A percentile compares a stretch with the other conserved stretches of the same genome.
Conservation (phyloP, 2,797 vertebrate genomes). For the Balearica regulorum region DNA sequence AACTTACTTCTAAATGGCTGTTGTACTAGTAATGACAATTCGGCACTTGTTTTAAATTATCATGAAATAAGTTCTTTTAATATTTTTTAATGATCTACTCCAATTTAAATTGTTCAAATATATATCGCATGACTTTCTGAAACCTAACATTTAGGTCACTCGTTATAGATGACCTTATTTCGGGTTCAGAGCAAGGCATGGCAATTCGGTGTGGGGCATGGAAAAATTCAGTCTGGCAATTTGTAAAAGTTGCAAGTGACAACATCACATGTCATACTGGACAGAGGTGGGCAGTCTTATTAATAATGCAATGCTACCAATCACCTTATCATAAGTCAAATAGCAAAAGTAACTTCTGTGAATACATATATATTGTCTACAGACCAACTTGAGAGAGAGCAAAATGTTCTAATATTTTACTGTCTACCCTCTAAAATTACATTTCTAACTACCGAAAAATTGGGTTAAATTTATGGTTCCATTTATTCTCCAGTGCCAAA, state of each 20-base stretch:
- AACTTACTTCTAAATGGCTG: neutral
- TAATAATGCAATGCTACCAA: neutral
- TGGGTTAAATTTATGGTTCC: neutral
- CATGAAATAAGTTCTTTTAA: neutral
- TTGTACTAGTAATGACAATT: neutral
- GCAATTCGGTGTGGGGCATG: neutral
- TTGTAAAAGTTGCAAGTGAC: neutral
- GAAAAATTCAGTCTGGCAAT: neutral
- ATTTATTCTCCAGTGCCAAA: neutral
- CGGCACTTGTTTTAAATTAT: neutral
- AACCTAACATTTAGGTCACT: neutral
- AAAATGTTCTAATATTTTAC: neutral
- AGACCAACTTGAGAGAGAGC: neutral
- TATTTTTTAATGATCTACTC: neutral
- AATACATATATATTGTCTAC: neutral
- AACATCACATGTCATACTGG: neutral
- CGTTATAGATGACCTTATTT: neutral
- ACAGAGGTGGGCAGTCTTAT: neutral
- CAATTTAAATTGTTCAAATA: neutral
- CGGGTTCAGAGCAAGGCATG: neutral
- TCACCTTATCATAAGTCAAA: neutral
- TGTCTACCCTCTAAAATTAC: neutral
- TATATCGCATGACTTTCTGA: neutral
- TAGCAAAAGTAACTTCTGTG: neutral
- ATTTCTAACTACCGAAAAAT: neutral